Base-by-base conservation (phyloP, 2,888 invertebrate species). In the Drosophila stalkeri region DNA sequence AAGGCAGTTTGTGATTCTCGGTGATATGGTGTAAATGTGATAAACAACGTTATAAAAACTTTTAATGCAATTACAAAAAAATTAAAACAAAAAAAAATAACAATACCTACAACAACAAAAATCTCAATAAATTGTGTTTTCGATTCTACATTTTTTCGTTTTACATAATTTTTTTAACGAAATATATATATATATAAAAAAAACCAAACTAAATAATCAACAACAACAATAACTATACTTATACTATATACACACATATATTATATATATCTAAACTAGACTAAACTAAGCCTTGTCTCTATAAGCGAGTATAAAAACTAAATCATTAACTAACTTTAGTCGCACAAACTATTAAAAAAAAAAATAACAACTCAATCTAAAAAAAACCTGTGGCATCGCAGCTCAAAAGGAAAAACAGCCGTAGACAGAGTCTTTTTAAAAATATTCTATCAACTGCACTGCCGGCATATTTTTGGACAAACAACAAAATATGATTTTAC, bases 21-120 rank as follows among this genome's bases (percentile, higher is more conserved):
- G 86, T 87, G 86, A 87, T 87, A 87, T 84, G 88, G 86, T 87
- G 86, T 90, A 87, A 84, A 87, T 87, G 86, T 87, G 86, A 87
- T 87, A 87, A 86, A 90, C 70, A 86, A 77, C 51, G 81, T 86
- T 82, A 84, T 78, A 75, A 82, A 43, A 75, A 67, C 66, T 86
- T 90, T 90, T 80, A 85, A 44, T 72, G 69, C 57, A 85, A 85
- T 80, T 75, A 72, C 67, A 68, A 61, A 6, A 64, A 71, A n/a
- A 63, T 2, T 41, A 57, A 63, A 18, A 64, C 64, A 54, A 3
- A 65, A 71, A 31, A 56, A 33, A 59, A 66, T n/a, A 75, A 54
- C 35, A 68, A 66, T 54, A 77, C 70, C 55, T 47, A 66, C 61
- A 66, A 60, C 43, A 73, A 64, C 47, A 63, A 81, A 81, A 60